Evolutionary conservation across 2,888 invertebrate species (phyloP).

Genomic region (Xylocampa areola): DNA sequence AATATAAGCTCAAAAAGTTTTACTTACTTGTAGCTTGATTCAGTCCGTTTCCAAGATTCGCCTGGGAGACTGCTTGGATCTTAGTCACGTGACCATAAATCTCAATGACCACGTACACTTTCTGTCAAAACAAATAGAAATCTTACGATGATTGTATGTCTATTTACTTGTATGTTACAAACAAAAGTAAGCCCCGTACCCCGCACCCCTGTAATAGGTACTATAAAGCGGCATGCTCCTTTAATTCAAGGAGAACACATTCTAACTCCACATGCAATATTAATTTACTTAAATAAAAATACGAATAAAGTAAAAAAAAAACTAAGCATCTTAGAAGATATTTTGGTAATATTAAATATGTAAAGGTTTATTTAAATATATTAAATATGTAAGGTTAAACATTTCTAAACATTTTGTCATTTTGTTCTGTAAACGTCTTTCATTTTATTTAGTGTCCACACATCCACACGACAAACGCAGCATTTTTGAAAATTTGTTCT

Average conservation of each 20-base stretch:
- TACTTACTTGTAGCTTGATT: slow-evolving; percentile 66
- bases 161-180: neutral
- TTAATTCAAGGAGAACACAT: slow-evolving; percentile 3
- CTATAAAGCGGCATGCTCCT: slow-evolving; percentile 30
- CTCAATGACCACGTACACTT: slow-evolving; percentile 95
- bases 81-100: slow-evolving; percentile 94
- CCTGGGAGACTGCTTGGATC: slow-evolving; percentile 92
- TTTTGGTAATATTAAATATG: neutral
- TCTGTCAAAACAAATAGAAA: slow-evolving; percentile 81
- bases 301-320: slow-evolving; percentile 4
- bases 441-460: slow-evolving; percentile 7
- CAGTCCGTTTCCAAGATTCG: slow-evolving; percentile 58
- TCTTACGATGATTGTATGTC: slow-evolving; percentile 19
- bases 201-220: slow-evolving; percentile 9
- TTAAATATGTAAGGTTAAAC: too few species aligned
- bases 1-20: too few species aligned
- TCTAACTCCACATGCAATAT: slow-evolving; percentile 26
- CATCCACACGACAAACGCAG: too few species aligned
- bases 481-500: neutral
- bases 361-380: too few species aligned
- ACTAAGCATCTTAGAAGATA: neutral
- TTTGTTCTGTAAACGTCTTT: neutral
- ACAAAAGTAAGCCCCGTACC: slow-evolving; percentile 12
- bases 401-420: too few species aligned
- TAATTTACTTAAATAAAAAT: slow-evolving; percentile 5